phyloP scores from a whole-genome alignment of 2,797 vertebrate genomes.

The Tamandua tetradactyla region DNA sequence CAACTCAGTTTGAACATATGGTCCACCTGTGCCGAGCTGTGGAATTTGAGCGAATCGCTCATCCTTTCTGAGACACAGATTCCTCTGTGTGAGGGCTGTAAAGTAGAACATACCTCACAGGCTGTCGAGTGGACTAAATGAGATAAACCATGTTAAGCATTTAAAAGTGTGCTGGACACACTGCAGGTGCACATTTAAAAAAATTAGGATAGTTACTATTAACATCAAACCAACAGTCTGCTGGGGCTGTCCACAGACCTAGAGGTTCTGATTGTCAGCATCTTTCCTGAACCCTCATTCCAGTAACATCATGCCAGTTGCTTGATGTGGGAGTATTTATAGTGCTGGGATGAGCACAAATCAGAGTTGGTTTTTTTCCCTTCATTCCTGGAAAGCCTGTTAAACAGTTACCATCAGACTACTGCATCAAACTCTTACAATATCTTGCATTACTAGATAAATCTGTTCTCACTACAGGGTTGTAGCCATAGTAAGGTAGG shows the following conservation, averaged over 20 bases:
- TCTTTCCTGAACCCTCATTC: neutral
- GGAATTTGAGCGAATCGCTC: neutral
- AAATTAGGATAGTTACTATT: neutral
- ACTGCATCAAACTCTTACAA: neutral
- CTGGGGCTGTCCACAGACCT: neutral
- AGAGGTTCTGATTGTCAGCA: neutral
- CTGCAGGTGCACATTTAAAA: neutral
- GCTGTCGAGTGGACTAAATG: neutral
- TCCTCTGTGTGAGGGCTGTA: neutral
- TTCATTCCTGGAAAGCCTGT: neutral
- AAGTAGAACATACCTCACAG: neutral
- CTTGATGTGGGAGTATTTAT: neutral
- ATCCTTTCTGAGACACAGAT: neutral
- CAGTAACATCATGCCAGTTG: neutral
- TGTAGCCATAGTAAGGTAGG: neutral
- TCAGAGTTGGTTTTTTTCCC: neutral
- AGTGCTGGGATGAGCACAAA: neutral
- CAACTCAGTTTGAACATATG: neutral
- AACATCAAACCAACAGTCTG: neutral
- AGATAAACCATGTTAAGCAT: neutral
- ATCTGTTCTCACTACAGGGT: neutral
- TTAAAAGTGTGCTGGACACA: neutral
- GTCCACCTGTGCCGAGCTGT: neutral
- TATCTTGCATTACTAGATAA: neutral
- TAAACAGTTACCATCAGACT: neutral